Percentiles rank a stretch among this genome's conserved stretches.
phyloP scores from a whole-genome alignment of 37 sponge, comb jelly and placozoan species.

The Axinella damicornis region DNA sequence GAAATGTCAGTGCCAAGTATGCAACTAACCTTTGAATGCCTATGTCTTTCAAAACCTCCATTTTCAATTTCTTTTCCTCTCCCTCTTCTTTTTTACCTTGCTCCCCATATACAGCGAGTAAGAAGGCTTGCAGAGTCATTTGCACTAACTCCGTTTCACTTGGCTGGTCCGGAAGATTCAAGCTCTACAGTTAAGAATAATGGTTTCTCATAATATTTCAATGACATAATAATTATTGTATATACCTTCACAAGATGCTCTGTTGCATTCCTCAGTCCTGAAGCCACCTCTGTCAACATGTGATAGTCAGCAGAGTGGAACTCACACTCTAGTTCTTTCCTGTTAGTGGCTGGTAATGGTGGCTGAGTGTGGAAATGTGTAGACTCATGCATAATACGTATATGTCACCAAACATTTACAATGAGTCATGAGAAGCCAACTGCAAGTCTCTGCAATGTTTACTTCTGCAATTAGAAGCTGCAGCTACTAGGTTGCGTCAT shows the following conservation, averaged over 20 bases:
- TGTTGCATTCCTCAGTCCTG: conserved; percentile 44
- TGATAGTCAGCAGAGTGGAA: conserved; percentile 67
- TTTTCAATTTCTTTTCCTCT: no score
- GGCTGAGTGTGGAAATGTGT: not conserved
- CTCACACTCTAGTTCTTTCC: conserved; percentile 52
- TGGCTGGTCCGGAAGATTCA: no score
- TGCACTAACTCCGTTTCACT: conserved; percentile 1
- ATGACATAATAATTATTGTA: not conserved
- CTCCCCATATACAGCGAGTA: not conserved
- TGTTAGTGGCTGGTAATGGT: conserved; percentile 1
- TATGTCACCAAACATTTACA: no score
- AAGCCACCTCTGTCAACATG: conserved; percentile 49
- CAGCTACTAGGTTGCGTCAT: no score
- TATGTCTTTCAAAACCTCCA: not conserved
- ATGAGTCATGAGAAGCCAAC: no score
- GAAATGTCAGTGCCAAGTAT: not conserved
- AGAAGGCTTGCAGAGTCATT: conserved; percentile 2
- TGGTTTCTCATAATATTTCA: not conserved
- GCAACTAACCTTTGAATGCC: not conserved
- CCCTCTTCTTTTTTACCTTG: not conserved
- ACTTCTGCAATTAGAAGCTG: no score
- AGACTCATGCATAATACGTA: no score
- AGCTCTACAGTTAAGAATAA: no score
- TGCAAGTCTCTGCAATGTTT: no score
- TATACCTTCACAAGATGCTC: conserved; percentile 63